Conservation (phyloP, 2,113 vertebrate genomes). For the Sapayoa aenigma region DNA sequence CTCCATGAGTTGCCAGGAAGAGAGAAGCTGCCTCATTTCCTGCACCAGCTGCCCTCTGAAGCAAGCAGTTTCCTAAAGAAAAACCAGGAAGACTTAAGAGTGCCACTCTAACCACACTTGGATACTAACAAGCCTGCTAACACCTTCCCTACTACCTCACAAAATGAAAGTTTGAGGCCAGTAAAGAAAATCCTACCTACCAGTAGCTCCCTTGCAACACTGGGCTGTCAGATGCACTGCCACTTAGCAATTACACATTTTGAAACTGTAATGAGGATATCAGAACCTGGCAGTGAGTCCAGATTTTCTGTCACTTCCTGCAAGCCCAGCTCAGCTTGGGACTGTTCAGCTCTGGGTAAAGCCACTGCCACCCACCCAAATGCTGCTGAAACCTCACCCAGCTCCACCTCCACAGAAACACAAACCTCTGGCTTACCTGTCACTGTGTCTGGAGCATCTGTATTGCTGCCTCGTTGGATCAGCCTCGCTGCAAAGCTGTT, state of each 20-base stretch:
- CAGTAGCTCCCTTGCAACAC: neutral
- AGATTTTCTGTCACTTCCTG: neutral
- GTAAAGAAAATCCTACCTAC: neutral
- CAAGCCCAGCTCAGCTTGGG: neutral
- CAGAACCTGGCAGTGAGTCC: neutral
- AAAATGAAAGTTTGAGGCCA: neutral
- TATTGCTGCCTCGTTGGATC: constrained; percentile 92
- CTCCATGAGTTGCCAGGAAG: constrained; percentile 92
- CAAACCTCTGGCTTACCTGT: constrained; percentile 80
- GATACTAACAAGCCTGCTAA: neutral
- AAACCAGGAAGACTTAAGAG: neutral
- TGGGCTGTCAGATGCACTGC: too few relatives aligned
- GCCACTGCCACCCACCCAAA: neutral
- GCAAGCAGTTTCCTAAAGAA: constrained; percentile 87
- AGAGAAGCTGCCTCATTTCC: constrained; percentile 93
- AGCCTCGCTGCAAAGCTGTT: constrained; percentile 94
- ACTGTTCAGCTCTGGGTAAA: neutral
- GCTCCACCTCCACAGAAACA: neutral
- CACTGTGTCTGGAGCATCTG: constrained; percentile 84
- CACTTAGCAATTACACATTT: neutral
- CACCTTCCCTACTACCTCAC: neutral
- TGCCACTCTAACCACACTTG: neutral
- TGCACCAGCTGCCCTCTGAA: constrained; percentile 88
- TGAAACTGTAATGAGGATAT: neutral
- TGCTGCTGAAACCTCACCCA: neutral